Percentiles rank a stretch among this genome's conserved stretches.
Evolutionary conservation across 2,888 invertebrate species (phyloP).

Genomic region (Drosophila atripex): DNA sequence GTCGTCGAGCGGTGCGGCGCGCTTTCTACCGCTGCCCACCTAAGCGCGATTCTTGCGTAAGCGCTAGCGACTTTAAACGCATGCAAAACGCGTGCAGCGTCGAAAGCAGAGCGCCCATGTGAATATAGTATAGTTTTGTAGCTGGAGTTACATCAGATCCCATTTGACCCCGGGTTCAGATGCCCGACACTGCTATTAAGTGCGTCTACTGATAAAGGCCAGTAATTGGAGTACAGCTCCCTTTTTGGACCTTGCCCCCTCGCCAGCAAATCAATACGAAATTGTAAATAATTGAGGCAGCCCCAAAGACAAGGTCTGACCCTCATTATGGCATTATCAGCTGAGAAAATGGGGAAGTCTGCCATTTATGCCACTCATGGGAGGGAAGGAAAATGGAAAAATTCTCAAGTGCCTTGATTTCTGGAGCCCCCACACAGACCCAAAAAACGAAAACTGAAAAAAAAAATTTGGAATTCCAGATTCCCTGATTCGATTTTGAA

Average conservation of each 20-base stretch:
- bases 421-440: constrained; percentile 22
- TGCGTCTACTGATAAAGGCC: constrained; percentile 50
- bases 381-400: constrained; percentile 32
- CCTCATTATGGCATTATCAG: constrained; percentile 72
- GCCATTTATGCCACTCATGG: constrained; percentile 45
- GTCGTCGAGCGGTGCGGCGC: constrained; percentile 40
- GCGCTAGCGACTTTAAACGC: constrained; percentile 61
- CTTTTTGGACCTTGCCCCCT: constrained; percentile 23
- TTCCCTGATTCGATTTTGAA: constrained; percentile 30
- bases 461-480: constrained; percentile 18
- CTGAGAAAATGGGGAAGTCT: constrained; percentile 11
- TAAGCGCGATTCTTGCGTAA: constrained; percentile 57
- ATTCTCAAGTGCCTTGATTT: constrained; percentile 66
- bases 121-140: not conserved
- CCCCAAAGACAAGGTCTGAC: constrained; percentile 46
- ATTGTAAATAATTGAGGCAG: constrained; percentile 69
- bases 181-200: constrained; percentile 13
- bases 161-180: constrained; percentile 53
- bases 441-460: constrained; percentile 9
- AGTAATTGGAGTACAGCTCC: constrained; percentile 17
- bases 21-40: constrained; percentile 68
- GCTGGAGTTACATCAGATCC: constrained; percentile 49
- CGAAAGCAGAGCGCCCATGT: constrained; percentile 18
- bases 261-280: constrained; percentile 66
- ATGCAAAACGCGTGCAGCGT: constrained; percentile 73